Percentiles rank a stretch among this genome's conserved stretches.
phyloP scores from a whole-genome alignment of 2,888 invertebrate species.

The Sycophila texana region DNA sequence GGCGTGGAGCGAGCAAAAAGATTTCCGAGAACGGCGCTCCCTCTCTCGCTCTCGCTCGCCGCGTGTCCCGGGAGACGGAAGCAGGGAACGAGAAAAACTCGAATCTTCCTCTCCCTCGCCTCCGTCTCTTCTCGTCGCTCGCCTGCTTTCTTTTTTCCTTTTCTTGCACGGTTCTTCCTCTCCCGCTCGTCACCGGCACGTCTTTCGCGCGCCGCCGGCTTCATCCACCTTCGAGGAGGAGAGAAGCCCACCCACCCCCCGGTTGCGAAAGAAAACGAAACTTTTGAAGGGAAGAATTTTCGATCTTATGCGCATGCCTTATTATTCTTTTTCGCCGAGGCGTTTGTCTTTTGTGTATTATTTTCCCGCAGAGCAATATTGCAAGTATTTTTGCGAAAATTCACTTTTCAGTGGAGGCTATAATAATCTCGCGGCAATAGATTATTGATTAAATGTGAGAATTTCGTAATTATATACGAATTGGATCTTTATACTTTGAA shows the following conservation, averaged over 20 bases:
- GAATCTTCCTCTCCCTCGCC: constrained; percentile 22
- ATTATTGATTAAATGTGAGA: too few species aligned
- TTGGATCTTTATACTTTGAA: too few species aligned
- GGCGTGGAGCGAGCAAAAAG: constrained; percentile 75
- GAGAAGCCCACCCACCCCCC: constrained; percentile 53
- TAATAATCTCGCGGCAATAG: too few species aligned
- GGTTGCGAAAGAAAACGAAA: constrained; percentile 65
- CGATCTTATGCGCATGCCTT: constrained; percentile 43
- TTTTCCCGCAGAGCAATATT: too few species aligned
- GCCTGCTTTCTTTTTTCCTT: constrained; percentile 17
- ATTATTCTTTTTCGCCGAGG: not conserved
- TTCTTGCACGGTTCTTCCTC: constrained; percentile 66
- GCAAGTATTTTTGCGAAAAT: too few species aligned
- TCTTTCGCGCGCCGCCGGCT: constrained; percentile 73
- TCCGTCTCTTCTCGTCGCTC: constrained; percentile 28
- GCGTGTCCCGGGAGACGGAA: constrained; percentile 73
- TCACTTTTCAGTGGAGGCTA: too few species aligned
- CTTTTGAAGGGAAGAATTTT: constrained; percentile 71
- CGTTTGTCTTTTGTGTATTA: not conserved
- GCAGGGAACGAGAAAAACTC: constrained; percentile 69
- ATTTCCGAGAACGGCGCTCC: constrained; percentile 62
- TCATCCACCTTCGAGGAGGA: constrained; percentile 65
- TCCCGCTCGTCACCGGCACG: constrained; percentile 79
- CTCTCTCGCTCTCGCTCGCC: constrained; percentile 48
- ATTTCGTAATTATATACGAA: too few species aligned